Base-by-base conservation (phyloP, 1,140 invertebrate genomes). In the Whitmania pigra region DNA sequence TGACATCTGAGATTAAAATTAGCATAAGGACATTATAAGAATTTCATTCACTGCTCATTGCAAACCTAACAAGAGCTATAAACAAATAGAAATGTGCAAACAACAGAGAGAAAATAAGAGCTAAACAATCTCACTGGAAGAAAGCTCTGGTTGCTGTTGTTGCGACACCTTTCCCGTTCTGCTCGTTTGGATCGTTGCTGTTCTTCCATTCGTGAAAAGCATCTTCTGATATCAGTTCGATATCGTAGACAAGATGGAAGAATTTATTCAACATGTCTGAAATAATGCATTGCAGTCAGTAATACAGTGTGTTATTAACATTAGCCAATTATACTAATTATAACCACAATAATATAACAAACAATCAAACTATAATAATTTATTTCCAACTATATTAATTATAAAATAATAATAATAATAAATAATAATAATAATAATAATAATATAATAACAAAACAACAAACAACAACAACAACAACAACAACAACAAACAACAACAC, bases 131-230 rank as follows among this genome's bases (percentile, higher is more conserved):
- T 22, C 53, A 70, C 31, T 70, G 36, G 78, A 87, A 87, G 80
- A 88, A 88, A 54, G 85, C 83, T 31, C 83, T 84, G 9, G 87
- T 79, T 36, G 84, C 80, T 75, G 83, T 83, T 9, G 85, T 74
- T n/a, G 85, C 84, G 3, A 87, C 82, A 18, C 83, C 85, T 77
- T 87, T 87, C 49, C 87, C 86, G 67, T 85, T 83, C 22, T 80
- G 79, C 76, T 87, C 86, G 0, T 79, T 77, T 20, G 83, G 81
- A 73, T 84, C 84, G 13, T 81, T 77, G 76, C 79, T 83, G 6
- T 77, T 78, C 73, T 86, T 82, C 87, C 87, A 88, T 66, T 84
- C 79, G 53, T 85, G 77, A 76, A 88, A 88, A 67, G 85, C 83
- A 71, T 88, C 86, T 74, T 84, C 85, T 66, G 85, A 86, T 74